Conservation (phyloP, 2,797 vertebrate genomes). For the Allobates femoralis region DNA sequence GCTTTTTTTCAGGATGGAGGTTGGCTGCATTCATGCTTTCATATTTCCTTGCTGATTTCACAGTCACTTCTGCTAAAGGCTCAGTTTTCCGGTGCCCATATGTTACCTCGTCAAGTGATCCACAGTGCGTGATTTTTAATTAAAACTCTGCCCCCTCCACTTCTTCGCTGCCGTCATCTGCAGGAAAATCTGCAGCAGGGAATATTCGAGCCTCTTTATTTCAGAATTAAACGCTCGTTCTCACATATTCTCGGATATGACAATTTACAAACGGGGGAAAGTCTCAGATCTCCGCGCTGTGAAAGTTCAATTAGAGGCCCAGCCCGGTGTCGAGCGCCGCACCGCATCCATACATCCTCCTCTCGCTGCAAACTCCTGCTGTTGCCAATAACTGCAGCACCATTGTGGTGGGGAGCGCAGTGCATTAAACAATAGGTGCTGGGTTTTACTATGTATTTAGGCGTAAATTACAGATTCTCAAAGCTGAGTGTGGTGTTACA, state of each 20-base stretch:
- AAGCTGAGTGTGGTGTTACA: neutral
- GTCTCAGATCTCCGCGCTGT: constrained; percentile 9
- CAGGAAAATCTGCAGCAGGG: constrained; percentile 5
- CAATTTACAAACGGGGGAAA: constrained; percentile 34
- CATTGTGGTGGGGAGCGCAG: neutral
- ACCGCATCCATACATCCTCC: neutral
- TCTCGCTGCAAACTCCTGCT: neutral
- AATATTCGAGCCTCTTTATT: constrained; percentile 8
- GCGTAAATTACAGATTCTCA: constrained; percentile 31
- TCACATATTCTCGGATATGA: neutral
- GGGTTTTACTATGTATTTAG: constrained; percentile 39
- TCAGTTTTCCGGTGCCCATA: neutral
- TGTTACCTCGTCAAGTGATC: neutral
- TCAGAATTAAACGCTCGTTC: constrained; percentile 37
- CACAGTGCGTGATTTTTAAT: constrained; percentile 41
- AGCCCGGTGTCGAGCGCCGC: neutral
- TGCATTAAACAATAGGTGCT: constrained; percentile 22
- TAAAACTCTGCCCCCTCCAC: neutral
- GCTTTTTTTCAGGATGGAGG: too few species aligned
- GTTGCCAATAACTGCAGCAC: constrained; percentile 24
- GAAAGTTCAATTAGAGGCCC: constrained; percentile 50
- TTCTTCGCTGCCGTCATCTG: neutral
- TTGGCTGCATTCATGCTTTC: neutral
- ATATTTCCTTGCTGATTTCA: neutral
- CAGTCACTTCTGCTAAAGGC: neutral